A percentile compares a stretch with the other conserved stretches of the same genome.
phyloP scores from a whole-genome alignment of 1,140 invertebrate species.

The Pogonomyrmex barbatus region DNA sequence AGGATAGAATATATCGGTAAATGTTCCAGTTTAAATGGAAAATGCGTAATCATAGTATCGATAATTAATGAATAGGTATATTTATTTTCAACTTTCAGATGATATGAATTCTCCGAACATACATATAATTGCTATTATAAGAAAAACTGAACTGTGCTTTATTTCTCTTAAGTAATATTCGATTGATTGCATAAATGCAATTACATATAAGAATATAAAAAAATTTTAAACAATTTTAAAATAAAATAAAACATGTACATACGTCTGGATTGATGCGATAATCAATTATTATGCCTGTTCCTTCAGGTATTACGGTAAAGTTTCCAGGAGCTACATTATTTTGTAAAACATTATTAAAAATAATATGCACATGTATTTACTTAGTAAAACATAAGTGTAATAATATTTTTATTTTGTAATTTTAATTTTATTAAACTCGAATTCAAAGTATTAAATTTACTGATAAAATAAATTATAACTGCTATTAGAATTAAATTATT shows the following conservation, averaged over 20 bases:
- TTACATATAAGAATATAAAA: background rate
- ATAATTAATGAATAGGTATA: background rate
- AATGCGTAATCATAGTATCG: too few relatives aligned
- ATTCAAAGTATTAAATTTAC: too few relatives aligned
- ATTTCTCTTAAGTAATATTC: background rate
- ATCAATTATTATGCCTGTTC: constrained; percentile 36
- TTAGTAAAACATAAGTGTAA: background rate
- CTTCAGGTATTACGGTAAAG: constrained; percentile 13
- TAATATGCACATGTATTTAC: background rate
- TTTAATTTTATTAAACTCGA: background rate
- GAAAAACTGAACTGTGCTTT: background rate
- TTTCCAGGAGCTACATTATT: background rate
- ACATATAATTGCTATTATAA: constrained; percentile 29
- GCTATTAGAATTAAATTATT: too few relatives aligned
- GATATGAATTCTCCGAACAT: constrained; percentile 66
- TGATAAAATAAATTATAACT: too few relatives aligned
- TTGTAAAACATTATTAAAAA: background rate
- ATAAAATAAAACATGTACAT: constrained; percentile 11
- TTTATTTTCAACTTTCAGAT: background rate
- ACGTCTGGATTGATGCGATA: background rate
- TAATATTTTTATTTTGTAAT: background rate
- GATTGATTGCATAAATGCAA: background rate
- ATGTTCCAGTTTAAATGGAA: constrained; percentile 19
- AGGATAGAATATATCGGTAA: constrained; percentile 42
- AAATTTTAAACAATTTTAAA: background rate